Conservation (phyloP, 2,797 vertebrate genomes). For the Carapus acus region DNA sequence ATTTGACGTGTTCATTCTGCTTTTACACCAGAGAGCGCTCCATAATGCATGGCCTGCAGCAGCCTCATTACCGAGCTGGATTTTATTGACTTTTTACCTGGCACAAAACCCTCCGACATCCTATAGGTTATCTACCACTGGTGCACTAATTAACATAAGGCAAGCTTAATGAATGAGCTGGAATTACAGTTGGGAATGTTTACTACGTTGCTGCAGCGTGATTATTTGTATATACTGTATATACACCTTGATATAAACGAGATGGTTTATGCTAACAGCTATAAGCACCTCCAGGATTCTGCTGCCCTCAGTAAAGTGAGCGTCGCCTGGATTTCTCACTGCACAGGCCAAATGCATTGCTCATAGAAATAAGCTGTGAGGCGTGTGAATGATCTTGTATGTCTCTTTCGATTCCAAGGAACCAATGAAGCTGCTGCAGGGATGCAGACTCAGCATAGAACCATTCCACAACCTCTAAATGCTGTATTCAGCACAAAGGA, state of each 20-base stretch:
- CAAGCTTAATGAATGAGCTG: too few species aligned
- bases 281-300: conserved; percentile 9
- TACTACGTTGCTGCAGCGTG: too few species aligned
- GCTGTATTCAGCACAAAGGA: conserved; percentile 46
- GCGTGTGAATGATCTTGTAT: conserved; percentile 39
- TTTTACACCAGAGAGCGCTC: too few species aligned
- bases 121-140: too few species aligned
- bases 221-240: too few species aligned
- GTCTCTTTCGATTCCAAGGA: conserved; percentile 40
- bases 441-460: conserved; percentile 49
- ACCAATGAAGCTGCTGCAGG: conserved; percentile 44
- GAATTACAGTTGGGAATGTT: too few species aligned
- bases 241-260: conserved; percentile 28
- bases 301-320: conserved; percentile 24
- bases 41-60: too few species aligned
- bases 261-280: conserved; percentile 26
- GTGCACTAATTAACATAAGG: too few species aligned
- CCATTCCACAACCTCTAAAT: conserved; percentile 33
- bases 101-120: too few species aligned
- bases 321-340: conserved; percentile 8
- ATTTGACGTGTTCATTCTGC: too few species aligned
- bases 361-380: conserved; percentile 34
- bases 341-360: conserved; percentile 29
- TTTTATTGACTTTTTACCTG: too few species aligned
- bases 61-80: too few species aligned